These are phyloP conservation scores for Typhlichthys eigenmanni DNA, from an alignment of 2,797 vertebrate genomes.

Conservation along the genomic window DNA sequence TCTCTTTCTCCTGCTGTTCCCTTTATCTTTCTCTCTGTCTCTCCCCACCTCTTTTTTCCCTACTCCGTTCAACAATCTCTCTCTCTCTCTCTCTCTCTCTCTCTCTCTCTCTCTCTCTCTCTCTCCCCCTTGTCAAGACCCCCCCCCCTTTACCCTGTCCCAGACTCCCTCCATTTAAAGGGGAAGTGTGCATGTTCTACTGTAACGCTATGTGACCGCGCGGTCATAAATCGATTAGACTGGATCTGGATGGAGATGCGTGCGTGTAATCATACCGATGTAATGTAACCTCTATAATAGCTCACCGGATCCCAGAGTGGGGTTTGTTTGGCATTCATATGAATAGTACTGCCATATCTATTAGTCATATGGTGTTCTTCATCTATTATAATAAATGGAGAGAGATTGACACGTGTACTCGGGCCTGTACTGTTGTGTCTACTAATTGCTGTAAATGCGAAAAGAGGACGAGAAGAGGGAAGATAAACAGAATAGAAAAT, in stretches of 20 bases:
- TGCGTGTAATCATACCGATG: neutral
- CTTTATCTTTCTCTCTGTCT: neutral
- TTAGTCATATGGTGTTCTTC: too few relatives aligned
- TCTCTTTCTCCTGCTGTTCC: constrained; percentile 5
- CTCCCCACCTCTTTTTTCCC: neutral
- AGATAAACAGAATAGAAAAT: neutral
- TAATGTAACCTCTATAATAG: too few relatives aligned
- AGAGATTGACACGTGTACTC: too few relatives aligned
- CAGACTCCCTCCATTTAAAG: constrained; percentile 60
- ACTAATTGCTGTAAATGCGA: too few relatives aligned
- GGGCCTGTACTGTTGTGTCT: too few relatives aligned
- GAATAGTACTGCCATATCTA: too few relatives aligned
- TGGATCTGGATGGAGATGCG: neutral
- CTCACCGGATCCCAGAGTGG: too few relatives aligned
- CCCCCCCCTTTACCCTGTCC: constrained; percentile 9
- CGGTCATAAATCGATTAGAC: constrained; percentile 19
- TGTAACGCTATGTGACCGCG: neutral
- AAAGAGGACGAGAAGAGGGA: neutral
- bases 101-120: constrained; percentile 27
- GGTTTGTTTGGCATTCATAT: too few relatives aligned
- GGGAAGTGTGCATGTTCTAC: constrained; percentile 39
- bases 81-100: neutral
- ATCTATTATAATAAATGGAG: too few relatives aligned
- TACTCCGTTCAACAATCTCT: neutral
- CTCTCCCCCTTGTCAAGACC: constrained; percentile 11